A percentile compares a stretch with the other conserved stretches of the same genome.
Conservation (phyloP, 2,113 vertebrate species). For the Meles meles region DNA sequence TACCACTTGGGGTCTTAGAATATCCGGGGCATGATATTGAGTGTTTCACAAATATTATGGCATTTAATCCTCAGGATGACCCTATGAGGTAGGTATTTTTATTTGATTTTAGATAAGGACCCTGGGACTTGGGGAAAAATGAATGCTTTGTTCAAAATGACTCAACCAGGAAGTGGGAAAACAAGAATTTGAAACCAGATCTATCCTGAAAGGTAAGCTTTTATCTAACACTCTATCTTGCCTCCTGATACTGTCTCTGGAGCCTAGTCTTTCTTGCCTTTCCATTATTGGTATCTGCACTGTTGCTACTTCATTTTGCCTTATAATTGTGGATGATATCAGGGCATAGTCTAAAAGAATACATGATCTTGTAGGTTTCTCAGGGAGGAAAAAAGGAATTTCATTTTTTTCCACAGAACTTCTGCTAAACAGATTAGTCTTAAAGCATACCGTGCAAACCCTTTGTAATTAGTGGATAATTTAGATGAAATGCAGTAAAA, state of each 20-base stretch:
- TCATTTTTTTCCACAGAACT: neutral
- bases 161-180: neutral
- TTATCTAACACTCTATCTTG: neutral
- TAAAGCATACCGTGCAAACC: neutral
- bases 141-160: neutral
- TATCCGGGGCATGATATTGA: neutral
- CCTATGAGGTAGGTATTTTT: neutral
- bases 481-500: neutral
- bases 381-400: neutral
- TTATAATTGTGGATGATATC: neutral
- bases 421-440: neutral
- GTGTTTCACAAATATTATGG: neutral
- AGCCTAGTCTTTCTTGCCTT: neutral
- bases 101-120: conserved; percentile 31
- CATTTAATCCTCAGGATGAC: neutral
- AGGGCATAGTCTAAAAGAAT: neutral
- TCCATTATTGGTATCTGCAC: neutral
- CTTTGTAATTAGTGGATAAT: neutral
- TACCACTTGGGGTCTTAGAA: neutral
- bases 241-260: neutral
- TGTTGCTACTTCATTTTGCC: neutral
- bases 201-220: neutral
- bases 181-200: neutral
- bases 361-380: neutral
- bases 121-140: neutral